Conservation (phyloP, 2,888 invertebrate species). For the Mesochorus sp. region DNA sequence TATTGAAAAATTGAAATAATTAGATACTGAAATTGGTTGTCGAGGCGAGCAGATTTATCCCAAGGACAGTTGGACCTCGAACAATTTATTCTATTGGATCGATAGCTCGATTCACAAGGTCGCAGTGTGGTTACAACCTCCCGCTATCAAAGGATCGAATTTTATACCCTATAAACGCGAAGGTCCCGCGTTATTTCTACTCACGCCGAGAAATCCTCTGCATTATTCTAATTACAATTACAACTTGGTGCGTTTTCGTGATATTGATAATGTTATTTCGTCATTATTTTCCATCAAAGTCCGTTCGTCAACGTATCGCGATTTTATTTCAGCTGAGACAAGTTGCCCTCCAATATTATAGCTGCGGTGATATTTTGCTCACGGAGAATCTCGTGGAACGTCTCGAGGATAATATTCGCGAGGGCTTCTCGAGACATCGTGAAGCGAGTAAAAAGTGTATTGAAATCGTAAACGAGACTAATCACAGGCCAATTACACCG, state of each 20-base stretch:
- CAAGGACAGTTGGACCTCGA: slow-evolving; percentile 82
- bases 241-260: slow-evolving; percentile 86
- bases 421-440: slow-evolving; percentile 66
- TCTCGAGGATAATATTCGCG: slow-evolving; percentile 76
- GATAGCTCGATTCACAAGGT: slow-evolving; percentile 85
- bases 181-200: slow-evolving; percentile 89
- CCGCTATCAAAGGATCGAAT: slow-evolving; percentile 87
- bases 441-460: slow-evolving; percentile 68
- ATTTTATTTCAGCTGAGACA: slow-evolving; percentile 86
- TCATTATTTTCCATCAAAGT: not conserved
- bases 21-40: slow-evolving; percentile 35
- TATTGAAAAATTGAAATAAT: slow-evolving; percentile 1
- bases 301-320: too few relatives aligned
- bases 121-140: slow-evolving; percentile 87
- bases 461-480: slow-evolving; percentile 67
- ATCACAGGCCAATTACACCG: slow-evolving; percentile 54
- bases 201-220: slow-evolving; percentile 90
- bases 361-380: slow-evolving; percentile 85
- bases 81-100: slow-evolving; percentile 86
- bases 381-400: slow-evolving; percentile 82
- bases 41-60: slow-evolving; percentile 83
- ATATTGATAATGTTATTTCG: too few relatives aligned
- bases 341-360: slow-evolving; percentile 88
- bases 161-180: slow-evolving; percentile 87
- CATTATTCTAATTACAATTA: slow-evolving; percentile 86